Evolutionary conservation across 2,797 vertebrate species (phyloP).

Genomic region (Pteronotus mesoamericanus): DNA sequence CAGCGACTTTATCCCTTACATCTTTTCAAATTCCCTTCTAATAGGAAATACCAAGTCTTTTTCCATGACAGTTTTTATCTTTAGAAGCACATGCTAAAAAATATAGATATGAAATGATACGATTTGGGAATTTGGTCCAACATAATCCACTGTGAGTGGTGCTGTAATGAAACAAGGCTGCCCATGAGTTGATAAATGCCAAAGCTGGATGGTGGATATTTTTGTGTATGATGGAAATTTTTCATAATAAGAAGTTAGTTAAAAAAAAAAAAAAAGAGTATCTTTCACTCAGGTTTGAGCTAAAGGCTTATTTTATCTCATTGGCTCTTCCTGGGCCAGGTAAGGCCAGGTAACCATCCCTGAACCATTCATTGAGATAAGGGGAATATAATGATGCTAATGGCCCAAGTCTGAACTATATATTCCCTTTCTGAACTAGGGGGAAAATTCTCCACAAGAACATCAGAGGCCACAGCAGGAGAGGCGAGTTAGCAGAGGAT

Average conservation of each 20-base stretch:
- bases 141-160: background rate
- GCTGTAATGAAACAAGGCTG: background rate
- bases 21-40: background rate
- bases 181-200: background rate
- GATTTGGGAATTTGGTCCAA: background rate
- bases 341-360: background rate
- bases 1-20: background rate
- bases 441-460: background rate
- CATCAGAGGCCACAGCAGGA: background rate
- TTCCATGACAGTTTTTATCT: background rate
- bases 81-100: background rate
- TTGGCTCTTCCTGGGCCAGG: background rate
- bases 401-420: background rate
- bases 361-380: background rate
- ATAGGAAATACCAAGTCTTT: constrained; percentile 3
- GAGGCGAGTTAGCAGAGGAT: background rate
- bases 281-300: background rate
- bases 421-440: background rate
- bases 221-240: background rate
- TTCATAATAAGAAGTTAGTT: constrained; percentile 22
- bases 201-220: background rate
- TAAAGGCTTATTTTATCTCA: background rate
- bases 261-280: no score
- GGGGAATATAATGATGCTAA: background rate
- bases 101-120: background rate